These are phyloP conservation scores for Labia minor DNA, from an alignment of 2,888 invertebrate species.

Conservation along the genomic window DNA sequence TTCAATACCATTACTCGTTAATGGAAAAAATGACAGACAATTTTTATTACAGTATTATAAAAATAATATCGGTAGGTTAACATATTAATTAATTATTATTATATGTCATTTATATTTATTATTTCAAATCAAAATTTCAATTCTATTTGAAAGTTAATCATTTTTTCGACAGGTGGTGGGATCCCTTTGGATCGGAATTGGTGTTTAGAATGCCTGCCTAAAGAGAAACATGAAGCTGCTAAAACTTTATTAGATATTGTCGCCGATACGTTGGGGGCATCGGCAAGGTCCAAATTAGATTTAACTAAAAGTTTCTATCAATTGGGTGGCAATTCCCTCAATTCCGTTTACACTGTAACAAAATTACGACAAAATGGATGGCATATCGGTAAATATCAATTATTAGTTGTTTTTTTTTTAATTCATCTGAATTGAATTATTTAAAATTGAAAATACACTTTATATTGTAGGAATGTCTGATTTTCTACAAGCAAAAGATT, in stretches of 20 bases:
- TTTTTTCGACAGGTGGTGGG: neutral
- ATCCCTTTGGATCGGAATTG: neutral
- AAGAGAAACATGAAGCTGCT: slow-evolving; percentile 49
- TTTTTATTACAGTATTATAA: slow-evolving; percentile 57
- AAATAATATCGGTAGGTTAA: slow-evolving; percentile 52
- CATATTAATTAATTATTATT: too few relatives aligned
- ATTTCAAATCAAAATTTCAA: too few relatives aligned
- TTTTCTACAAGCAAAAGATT: slow-evolving; percentile 59
- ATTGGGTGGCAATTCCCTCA: slow-evolving; percentile 76
- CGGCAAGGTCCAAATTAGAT: slow-evolving; percentile 50
- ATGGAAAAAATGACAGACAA: slow-evolving; percentile 80
- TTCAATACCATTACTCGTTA: slow-evolving; percentile 66
- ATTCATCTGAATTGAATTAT: too few relatives aligned
- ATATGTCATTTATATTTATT: too few relatives aligned
- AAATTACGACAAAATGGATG: slow-evolving; percentile 65
- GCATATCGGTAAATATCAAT: slow-evolving; percentile 48
- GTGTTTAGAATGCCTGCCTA: slow-evolving; percentile 30
- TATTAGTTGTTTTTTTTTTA: neutral
- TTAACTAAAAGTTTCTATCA: slow-evolving; percentile 66
- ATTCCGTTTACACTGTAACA: slow-evolving; percentile 73
- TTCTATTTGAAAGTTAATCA: too few relatives aligned
- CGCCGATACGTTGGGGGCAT: slow-evolving; percentile 48
- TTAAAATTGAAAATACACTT: too few relatives aligned
- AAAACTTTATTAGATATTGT: slow-evolving; percentile 62
- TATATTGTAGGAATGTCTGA: slow-evolving; percentile 60